A percentile compares a stretch with the other conserved stretches of the same genome.
Evolutionary conservation across 2,797 vertebrate species (phyloP).

Genomic region (Meda fulgida): DNA sequence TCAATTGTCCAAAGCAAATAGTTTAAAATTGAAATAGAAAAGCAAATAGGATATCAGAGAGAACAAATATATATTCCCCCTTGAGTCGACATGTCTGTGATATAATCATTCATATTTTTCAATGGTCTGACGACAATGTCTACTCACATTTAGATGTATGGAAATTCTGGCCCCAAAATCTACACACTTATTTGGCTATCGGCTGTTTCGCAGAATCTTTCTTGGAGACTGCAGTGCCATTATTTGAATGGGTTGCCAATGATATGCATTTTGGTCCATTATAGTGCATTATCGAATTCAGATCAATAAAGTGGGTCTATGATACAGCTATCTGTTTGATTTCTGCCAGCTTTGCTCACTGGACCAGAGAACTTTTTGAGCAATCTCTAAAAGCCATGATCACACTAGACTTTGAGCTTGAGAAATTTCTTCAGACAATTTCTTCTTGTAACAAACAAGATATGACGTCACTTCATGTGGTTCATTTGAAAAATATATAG

Average conservation of each 20-base stretch:
- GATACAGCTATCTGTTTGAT: not conserved
- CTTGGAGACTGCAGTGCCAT: not conserved
- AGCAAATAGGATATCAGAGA: no score
- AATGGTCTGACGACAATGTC: not conserved
- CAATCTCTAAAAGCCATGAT: not conserved
- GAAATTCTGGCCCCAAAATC: not conserved
- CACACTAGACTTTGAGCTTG: not conserved
- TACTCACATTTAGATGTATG: not conserved
- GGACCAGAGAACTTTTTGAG: not conserved
- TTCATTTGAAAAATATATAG: not conserved
- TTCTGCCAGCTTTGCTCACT: not conserved
- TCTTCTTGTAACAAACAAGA: no score
- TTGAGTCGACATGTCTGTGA: not conserved
- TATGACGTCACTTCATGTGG: no score
- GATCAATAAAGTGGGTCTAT: not conserved
- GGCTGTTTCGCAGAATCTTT: no score
- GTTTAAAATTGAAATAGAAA: no score
- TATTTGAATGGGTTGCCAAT: not conserved
- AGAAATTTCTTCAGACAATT: not conserved
- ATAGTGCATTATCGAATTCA: not conserved
- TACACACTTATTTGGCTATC: not conserved
- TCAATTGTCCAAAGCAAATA: not conserved
- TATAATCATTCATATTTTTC: not conserved
- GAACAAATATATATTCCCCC: not conserved
- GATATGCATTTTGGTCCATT: not conserved